Base-by-base conservation (phyloP, 2,888 invertebrate genomes). In the Molorchus minor region DNA sequence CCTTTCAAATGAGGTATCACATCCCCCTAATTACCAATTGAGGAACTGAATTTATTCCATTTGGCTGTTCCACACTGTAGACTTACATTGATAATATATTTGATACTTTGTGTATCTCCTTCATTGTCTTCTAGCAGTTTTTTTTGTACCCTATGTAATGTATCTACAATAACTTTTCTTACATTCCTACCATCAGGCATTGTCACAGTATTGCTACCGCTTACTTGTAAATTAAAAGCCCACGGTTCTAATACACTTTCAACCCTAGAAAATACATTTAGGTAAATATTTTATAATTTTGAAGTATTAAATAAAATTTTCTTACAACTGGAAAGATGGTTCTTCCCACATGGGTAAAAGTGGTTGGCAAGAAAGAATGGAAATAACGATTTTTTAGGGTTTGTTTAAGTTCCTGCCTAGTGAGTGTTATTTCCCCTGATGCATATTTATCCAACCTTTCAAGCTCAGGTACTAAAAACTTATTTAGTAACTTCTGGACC, bases 41-140 rank as follows among this genome's bases (percentile, higher is more conserved):
- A n/a, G n/a, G n/a, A n/a, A n/a, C n/a, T n/a, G n/a, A n/a, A n/a
- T n/a, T n/a, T n/a, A n/a, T n/a, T n/a, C n/a, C n/a, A n/a, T n/a
- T n/a, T n/a, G n/a, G n/a, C n/a, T n/a, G n/a, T n/a, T n/a, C n/a
- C n/a, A n/a, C n/a, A n/a, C n/a, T n/a, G 56, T n/a, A 12, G 19
- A 73, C 75, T 75, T 75, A 82, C 82, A 62, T 72, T 70, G 40
- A 82, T 77, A 16, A 82, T 76, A 47, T 73, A 70, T 58, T 72
- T 73, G 38, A 93, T 84, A 62, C 91, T 88, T 70, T 90, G 88
- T 0, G 92, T 93, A 73, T 95, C 93, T 71, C 94, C 94, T 65
- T 91, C 90, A 61, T 87, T 85, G 51, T 85, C 83, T 4, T 81
- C 78, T 53, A 92, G 79, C 79, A 94, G 82, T 70, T 86, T 84